These are phyloP conservation scores for Choreutis nemorana DNA, from an alignment of 2,888 invertebrate genomes.

Conservation along the genomic window DNA sequence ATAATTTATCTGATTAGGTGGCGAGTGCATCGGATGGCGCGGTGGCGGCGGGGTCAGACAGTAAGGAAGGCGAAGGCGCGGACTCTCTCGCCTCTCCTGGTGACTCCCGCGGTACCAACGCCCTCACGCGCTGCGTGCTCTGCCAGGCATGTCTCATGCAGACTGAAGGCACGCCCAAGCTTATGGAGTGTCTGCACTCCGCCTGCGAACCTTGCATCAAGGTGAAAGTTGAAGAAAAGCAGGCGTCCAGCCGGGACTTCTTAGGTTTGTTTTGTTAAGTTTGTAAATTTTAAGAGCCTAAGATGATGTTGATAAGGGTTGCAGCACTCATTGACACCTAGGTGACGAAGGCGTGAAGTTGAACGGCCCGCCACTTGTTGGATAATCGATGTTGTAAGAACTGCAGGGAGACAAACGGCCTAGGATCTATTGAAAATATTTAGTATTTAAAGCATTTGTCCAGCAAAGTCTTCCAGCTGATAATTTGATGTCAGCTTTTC, in stretches of 20 bases:
- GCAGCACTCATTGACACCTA: too few species aligned
- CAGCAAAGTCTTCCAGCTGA: too few species aligned
- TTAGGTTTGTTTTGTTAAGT: conserved; percentile 24
- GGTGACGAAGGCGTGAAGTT: too few species aligned
- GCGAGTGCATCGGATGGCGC: conserved; percentile 10
- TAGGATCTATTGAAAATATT: too few species aligned
- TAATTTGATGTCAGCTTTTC: too few species aligned
- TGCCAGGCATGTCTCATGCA: conserved; percentile 39
- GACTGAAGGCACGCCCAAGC: conserved; percentile 71
- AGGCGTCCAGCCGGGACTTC: conserved; percentile 39
- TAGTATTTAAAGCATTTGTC: too few species aligned
- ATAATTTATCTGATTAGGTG: too few species aligned
- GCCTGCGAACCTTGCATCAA: conserved; percentile 80
- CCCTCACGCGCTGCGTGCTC: conserved; percentile 62
- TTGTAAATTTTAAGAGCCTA: too few species aligned
- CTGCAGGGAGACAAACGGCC: too few species aligned
- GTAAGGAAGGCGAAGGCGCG: conserved; percentile 25
- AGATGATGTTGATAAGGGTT: too few species aligned
- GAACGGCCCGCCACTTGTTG: too few species aligned
- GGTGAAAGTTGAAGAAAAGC: conserved; percentile 67
- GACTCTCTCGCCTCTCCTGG: conserved; percentile 49
- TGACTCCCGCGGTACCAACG: conserved; percentile 22
- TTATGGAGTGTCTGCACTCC: conserved; percentile 89
- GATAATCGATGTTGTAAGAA: too few species aligned
- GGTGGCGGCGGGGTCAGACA: conserved; percentile 4